Evolutionary conservation across 2,113 vertebrate species (phyloP), one percentile per base, ranked within the genome.

Genomic region (Misgurnus anguillicaudatus): DNA sequence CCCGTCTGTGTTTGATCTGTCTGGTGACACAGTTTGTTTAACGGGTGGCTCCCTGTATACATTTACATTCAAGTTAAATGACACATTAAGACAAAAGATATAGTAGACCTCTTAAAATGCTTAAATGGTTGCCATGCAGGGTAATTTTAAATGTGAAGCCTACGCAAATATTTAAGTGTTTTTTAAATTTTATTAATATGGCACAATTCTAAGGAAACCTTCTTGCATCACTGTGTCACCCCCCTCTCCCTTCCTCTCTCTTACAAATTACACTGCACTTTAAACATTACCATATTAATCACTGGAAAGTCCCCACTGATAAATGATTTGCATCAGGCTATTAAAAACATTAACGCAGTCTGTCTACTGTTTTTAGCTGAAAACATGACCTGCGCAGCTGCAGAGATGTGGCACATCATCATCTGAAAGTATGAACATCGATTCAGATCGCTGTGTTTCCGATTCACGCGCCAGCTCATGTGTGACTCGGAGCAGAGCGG

Each of bases 1-100:
- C 74, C 60, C 8, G 31, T 68, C 61, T 83, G n/a, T 76, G 71
- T 79, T 83, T 83, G 77, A 75, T 75, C 31, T 61, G 68, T 84
- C 60, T 69, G 73, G 17, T 68, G 5, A 21, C 58, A 70, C 45
- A 60, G 80, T 82, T 58, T 84, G 71, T 76, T 11, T 64, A 75
- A 21, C 79, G 83, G 83, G 83, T 61, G 83, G 60, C 31, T 79
- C 71, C 60, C n/a, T 41, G 57, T 24, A 47, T 14, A 64, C 61
- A 75, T 14, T 14, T 17, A 31, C 42, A 24, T 24, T 13, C 47
- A 51, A 11, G 47, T 51, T 60, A 62, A 38, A 36, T 64, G 36
- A 64, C 36, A 64, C 31, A 14, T 64, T 9, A 19, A 19, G 53
- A 19, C 53, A 57, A 57, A 57, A 57, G 7, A 19, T n/a, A 39